Evolutionary conservation across 2,797 vertebrate species (phyloP).

Genomic region (Propithecus perrieri): DNA sequence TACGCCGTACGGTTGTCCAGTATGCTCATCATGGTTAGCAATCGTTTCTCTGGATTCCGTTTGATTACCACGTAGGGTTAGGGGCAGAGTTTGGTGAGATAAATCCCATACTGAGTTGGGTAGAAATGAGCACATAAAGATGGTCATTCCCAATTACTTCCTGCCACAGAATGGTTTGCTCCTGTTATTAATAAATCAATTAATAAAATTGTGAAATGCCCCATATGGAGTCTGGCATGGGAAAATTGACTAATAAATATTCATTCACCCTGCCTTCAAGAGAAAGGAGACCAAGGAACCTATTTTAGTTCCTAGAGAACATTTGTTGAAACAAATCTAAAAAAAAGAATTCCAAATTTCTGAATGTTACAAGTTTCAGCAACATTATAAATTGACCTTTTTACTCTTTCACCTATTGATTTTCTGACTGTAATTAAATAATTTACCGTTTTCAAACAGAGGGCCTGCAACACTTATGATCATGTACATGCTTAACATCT

Average conservation of each 20-base stretch:
- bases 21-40: neutral
- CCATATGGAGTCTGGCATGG: accelerated
- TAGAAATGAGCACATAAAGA: neutral
- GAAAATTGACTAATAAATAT: neutral
- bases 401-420: neutral
- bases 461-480: neutral
- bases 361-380: neutral
- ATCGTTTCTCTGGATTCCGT: neutral
- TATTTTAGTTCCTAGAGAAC: neutral
- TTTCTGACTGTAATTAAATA: neutral
- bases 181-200: neutral
- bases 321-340: too few species aligned
- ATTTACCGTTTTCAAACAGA: neutral
- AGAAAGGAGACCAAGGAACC: neutral
- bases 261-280: neutral
- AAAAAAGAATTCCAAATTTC: neutral
- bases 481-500: neutral
- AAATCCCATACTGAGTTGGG: neutral
- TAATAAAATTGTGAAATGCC: neutral
- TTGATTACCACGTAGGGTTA: accelerated
- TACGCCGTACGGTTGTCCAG: neutral
- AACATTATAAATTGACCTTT: neutral
- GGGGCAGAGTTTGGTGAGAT: neutral
- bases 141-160: too few species aligned
- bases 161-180: too few species aligned